These are phyloP conservation scores for Drosophila paramelanica DNA, from an alignment of 2,888 invertebrate species.

Conservation along the genomic window DNA sequence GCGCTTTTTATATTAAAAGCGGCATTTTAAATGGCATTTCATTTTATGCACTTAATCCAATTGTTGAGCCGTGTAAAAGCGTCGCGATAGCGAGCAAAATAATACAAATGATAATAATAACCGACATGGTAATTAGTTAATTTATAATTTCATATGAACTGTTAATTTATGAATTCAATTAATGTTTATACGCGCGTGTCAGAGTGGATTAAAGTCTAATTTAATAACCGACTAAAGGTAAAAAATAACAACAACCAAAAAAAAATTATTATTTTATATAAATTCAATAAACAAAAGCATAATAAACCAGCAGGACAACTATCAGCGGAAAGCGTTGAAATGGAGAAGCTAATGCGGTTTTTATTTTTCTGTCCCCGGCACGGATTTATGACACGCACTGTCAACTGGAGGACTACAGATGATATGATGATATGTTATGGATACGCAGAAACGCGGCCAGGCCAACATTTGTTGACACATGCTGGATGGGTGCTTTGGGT, in stretches of 20 bases:
- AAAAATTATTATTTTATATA: conserved; percentile 16
- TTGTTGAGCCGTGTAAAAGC: conserved; percentile 54
- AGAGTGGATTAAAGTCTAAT: conserved; percentile 74
- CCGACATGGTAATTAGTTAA: conserved; percentile 67
- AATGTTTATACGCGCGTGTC: conserved; percentile 64
- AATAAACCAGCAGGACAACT: background rate
- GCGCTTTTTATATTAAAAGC: conserved; percentile 58
- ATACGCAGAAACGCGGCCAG: conserved; percentile 15
- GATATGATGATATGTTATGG: conserved; percentile 42
- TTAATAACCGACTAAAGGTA: conserved; percentile 60
- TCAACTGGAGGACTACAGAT: conserved; percentile 32
- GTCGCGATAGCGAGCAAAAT: conserved; percentile 23
- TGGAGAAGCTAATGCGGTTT: conserved; percentile 29
- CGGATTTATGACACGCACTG: conserved; percentile 55
- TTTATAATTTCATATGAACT: conserved; percentile 70
- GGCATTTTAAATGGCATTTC: conserved; percentile 61
- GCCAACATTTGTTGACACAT: conserved; percentile 73
- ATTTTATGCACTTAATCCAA: conserved; percentile 70
- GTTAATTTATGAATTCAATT: conserved; percentile 73
- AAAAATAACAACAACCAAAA: background rate
- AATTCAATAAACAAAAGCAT: conserved; percentile 8
- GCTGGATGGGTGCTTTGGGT: conserved; percentile 35
- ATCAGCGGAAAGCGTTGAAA: conserved; percentile 13
- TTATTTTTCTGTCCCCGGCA: background rate
- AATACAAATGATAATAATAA: conserved; percentile 37